A percentile compares a stretch with the other conserved stretches of the same genome.
Conservation (phyloP, 2,113 vertebrate genomes). For the Canis aureus region DNA sequence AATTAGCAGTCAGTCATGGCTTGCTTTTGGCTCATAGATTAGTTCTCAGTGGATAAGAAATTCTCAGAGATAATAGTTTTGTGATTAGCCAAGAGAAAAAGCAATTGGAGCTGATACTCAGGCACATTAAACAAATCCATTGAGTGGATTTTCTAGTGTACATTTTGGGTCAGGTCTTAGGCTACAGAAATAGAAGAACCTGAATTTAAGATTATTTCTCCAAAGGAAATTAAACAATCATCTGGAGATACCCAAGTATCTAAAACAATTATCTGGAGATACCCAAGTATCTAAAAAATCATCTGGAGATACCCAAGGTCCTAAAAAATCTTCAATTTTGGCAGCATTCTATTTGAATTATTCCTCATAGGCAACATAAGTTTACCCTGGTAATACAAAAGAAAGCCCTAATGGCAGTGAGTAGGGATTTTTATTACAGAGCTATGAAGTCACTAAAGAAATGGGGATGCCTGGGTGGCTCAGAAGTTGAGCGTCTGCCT, state of each 20-base stretch:
- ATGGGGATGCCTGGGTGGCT: neutral
- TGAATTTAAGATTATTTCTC: neutral
- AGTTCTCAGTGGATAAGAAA: slow-evolving; percentile 17
- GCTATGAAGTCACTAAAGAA: neutral
- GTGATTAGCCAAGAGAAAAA: neutral
- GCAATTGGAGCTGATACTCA: neutral
- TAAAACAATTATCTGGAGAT: neutral
- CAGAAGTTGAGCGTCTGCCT: no score
- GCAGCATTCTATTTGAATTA: neutral
- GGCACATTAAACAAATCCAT: neutral
- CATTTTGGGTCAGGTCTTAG: neutral
- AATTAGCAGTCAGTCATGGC: neutral
- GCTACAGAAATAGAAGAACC: slow-evolving; percentile 5
- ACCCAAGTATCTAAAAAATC: neutral
- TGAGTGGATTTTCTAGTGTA: neutral
- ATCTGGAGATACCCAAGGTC: neutral
- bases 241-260: neutral
- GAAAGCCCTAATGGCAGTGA: neutral
- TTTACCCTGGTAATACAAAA: neutral
- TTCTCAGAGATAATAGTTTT: slow-evolving; percentile 30
- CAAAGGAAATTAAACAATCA: neutral
- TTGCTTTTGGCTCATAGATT: slow-evolving; percentile 27
- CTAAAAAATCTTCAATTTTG: slow-evolving; percentile 26
- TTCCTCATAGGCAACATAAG: neutral
- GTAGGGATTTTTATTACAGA: neutral